A percentile compares a stretch with the other conserved stretches of the same genome.
Conservation (phyloP, 2,113 vertebrate genomes). For the Rhabdomys dilectus region DNA sequence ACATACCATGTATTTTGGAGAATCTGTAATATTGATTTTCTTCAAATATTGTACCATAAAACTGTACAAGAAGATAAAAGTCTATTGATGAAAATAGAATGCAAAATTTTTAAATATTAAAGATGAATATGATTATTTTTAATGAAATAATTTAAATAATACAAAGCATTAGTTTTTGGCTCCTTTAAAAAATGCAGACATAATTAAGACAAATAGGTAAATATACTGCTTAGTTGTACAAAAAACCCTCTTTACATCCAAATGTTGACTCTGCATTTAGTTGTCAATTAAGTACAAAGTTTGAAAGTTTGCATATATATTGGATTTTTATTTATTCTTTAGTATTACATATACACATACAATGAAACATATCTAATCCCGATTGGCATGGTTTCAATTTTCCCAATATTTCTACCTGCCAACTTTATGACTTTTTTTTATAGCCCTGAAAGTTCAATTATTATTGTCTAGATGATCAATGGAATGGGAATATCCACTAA, state of each 20-base stretch:
- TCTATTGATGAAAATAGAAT: background rate
- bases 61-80: background rate
- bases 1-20: background rate
- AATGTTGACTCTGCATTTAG: background rate
- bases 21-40: background rate
- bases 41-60: background rate
- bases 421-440: background rate
- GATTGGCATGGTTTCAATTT: background rate
- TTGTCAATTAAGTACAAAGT: conserved; percentile 38
- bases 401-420: background rate
- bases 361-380: background rate
- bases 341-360: background rate
- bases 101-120: background rate
- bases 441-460: background rate
- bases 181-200: background rate
- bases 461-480: background rate
- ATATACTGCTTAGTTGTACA: conserved; percentile 19
- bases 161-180: background rate
- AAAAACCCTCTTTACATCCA: background rate
- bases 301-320: background rate
- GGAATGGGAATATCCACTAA: background rate
- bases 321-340: background rate
- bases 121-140: background rate
- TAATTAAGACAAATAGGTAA: background rate
- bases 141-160: background rate